Evolutionary conservation across 64 coral and sea anemone genomes (phyloP), one percentile per base, ranked within the genome.

Genomic region (Porites lutea): DNA sequence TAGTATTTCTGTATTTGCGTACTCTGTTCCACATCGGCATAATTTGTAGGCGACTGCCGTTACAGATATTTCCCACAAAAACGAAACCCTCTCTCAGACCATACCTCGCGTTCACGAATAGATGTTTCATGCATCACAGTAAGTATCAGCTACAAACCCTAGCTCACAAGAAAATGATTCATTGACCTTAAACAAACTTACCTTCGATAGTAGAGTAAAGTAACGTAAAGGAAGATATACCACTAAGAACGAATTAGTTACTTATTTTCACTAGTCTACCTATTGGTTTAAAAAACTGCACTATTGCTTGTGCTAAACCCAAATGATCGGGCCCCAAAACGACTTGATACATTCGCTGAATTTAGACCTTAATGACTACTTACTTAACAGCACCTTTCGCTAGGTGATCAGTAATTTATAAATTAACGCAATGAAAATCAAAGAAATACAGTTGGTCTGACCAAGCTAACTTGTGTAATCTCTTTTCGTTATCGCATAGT

Each of bases 401-500:
- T 37, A 37, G 27, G 27, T 37, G 27, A 37, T 37, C 27, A 37
- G 3, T 57, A 57, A 57, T 9, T 57, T 57, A 9, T 57, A 57
- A 4, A 57, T 37, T 37, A 37, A 37, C 27, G 27, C 27, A 37
- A 37, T 37, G 27, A 1, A 37, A 37, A 37, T 37, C 53, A 11
- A 55, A 7, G 54, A 9, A 57, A 12, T 9, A 57, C 7, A 12
- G 54, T 57, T 57, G 4, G 54, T 12, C 54, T 6, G 54, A 57
- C 54, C 54, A 57, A 57, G 54, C 4, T 61, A 80, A 80, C 81
- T 19, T 22, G 44, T 12, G 64, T 69, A 84, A 84, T 84, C 81
- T 69, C 61, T 65, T 83, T 84, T 84, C 81, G 81, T 84, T 84
- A 84, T 84, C 81, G 81, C 62, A 68, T 52, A 63, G 46, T 84